phyloP scores from a whole-genome alignment of 2,888 invertebrate species.

The Julus scandinavius region DNA sequence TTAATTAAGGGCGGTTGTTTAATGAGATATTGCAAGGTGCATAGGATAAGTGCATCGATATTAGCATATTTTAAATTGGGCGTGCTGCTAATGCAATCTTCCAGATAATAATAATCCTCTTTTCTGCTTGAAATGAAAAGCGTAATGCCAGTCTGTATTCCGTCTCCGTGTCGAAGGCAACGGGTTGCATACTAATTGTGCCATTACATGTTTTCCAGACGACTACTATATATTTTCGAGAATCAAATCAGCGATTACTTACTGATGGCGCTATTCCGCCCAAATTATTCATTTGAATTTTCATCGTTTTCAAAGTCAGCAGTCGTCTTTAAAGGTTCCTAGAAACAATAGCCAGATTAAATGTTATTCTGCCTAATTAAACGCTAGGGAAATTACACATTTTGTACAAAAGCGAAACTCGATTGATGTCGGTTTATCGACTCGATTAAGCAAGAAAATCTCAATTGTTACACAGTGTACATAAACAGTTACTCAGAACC shows the following conservation, averaged over 20 bases:
- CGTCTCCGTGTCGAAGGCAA: not conserved
- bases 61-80: slow-evolving; percentile 36
- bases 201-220: not conserved
- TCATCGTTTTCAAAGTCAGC: not conserved
- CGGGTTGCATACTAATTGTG: slow-evolving; percentile 17
- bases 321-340: not conserved
- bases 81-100: slow-evolving; percentile 20
- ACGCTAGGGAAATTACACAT: not conserved
- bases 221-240: not conserved
- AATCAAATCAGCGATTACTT: not conserved
- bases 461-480: too few species aligned
- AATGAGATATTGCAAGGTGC: slow-evolving; percentile 1
- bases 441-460: not conserved
- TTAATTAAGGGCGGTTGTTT: not conserved
- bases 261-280: not conserved
- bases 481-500: not conserved
- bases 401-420: not conserved
- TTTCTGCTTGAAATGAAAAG: slow-evolving; percentile 22
- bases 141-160: not conserved
- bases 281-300: slow-evolving; percentile 15
- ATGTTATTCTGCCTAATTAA: slow-evolving; percentile 22
- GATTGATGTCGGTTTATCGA: not conserved
- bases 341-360: not conserved
- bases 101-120: slow-evolving; percentile 39
- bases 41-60: not conserved